Evolutionary conservation across 1,140 invertebrate species (phyloP), one percentile per base, ranked within the genome.

Genomic region (Chymomyza costata): DNA sequence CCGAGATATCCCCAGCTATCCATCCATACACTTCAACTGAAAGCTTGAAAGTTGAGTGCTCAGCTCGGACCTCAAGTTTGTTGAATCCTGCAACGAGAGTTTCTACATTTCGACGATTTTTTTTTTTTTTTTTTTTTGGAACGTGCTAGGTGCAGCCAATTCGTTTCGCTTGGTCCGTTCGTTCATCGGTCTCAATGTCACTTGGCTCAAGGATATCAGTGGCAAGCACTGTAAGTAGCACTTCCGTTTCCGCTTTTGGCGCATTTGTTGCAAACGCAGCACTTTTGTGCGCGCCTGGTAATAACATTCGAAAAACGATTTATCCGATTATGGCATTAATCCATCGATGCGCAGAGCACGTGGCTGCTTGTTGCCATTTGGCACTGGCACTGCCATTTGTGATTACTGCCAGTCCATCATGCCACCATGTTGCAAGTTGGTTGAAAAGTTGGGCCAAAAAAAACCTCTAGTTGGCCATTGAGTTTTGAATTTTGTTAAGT

Each of bases 181-280:
- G n/a, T n/a, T n/a, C n/a, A n/a, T n/a, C n/a, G n/a, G n/a, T n/a
- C 49, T 67, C 52, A 67, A 78, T 78, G 73, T 71, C 71, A 55
- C 66, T 80, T 54, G 52, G 70, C 28, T 80, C 67, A 48, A 80
- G 73, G 73, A 80, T 70, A 58, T 63, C 60, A 17, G 43, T 43
- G 55, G 37, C 48, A 31, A 48, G 48, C 48, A 80, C 46, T 60
- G 73, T 80, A 80, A 80, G 73, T 80, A 80, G 55, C 51, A 51
- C 54, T 80, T 66, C 13, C 16, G 15, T 16, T 17, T 38, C 16
- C 16, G 35, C 15, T 38, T 38, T 15, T 38, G 15, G 5, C 16
- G 35, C 35, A 16, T 38, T 38, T 15, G 11, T 3, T 3, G 32
- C 32, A 34, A 3, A 3, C 8, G 6, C 32, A 34, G 32, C 56